A percentile compares a stretch with the other conserved stretches of the same genome.
phyloP scores from a whole-genome alignment of 2,113 vertebrate species.

The Tiliqua scincoides region DNA sequence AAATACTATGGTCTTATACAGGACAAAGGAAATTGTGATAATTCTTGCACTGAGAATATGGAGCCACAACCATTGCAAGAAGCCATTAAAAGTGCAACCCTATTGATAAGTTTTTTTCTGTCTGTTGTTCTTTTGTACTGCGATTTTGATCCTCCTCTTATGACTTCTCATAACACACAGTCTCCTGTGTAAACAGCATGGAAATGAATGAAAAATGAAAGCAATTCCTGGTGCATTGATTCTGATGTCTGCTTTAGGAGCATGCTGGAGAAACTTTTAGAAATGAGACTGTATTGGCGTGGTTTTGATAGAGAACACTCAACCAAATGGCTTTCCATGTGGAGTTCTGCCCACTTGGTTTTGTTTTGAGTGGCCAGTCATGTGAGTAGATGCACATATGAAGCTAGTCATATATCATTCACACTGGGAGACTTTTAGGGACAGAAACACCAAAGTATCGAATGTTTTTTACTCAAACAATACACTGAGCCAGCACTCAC shows the following conservation, averaged over 20 bases:
- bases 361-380: neutral
- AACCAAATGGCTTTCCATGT: too few species aligned
- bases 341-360: too few species aligned
- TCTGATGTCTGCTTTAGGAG: neutral
- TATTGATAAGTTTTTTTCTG: neutral
- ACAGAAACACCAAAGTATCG: neutral
- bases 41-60: too few species aligned
- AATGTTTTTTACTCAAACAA: neutral
- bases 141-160: neutral
- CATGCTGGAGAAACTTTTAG: neutral
- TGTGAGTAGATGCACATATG: neutral
- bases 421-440: neutral
- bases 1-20: too few species aligned
- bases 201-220: neutral
- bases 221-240: neutral
- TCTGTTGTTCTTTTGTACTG: neutral
- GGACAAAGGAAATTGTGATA: too few species aligned
- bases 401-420: neutral
- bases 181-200: neutral
- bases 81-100: neutral
- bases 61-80: too few species aligned
- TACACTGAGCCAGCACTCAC: neutral
- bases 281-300: neutral
- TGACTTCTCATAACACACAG: neutral
- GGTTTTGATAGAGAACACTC: neutral